Base-by-base conservation (phyloP, 2,888 invertebrate genomes). In the Caenorhabditis afra region DNA sequence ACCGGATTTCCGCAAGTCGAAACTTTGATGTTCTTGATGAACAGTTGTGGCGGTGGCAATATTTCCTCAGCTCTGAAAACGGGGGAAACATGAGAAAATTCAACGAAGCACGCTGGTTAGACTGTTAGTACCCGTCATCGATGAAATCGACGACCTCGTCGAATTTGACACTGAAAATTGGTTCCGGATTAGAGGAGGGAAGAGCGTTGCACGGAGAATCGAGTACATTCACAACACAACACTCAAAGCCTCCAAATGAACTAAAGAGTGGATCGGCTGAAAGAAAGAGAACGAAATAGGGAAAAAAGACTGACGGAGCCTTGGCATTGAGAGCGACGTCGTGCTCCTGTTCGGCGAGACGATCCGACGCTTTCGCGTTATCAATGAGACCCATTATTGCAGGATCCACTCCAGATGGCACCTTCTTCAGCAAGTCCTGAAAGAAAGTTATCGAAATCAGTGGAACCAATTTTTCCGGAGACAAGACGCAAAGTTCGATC, bases 101-200 rank as follows among this genome's bases (percentile, higher is more conserved):
- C 61, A 50, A 22, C 8, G 58, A 70, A 59, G 37, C 61, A 29
- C 41, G 37, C 23, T 2, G 16, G 49, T 62, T 61, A 62, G 55
- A 23, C 8, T 37, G 58, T 66, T 66, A 75, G 66, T 61, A 66
- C 61, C 65, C 66, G 39, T 67, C 67, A 68, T 76, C 76, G 62
- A 76, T 76, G 62, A 67, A 76, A 29, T 76, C 64, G 55, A 57
- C 16, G 39, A 62, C 64, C 37, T 66, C 62, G 50, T 76, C 76
- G 62, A 67, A 76, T 35, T 67, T 59, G 62, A 76, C 76, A 41
- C 76, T 76, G 74, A 58, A 75, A 67, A 57, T 62, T 23, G 35
- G 66, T 49, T 74, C 44, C 45, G 44, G 59, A 52, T 52, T 44
- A 41, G 14, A 14, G 41, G 37, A 41, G 4, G 29, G 29, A 5